Conservation (phyloP, 2,888 invertebrate species). For the Rhingia campestris region DNA sequence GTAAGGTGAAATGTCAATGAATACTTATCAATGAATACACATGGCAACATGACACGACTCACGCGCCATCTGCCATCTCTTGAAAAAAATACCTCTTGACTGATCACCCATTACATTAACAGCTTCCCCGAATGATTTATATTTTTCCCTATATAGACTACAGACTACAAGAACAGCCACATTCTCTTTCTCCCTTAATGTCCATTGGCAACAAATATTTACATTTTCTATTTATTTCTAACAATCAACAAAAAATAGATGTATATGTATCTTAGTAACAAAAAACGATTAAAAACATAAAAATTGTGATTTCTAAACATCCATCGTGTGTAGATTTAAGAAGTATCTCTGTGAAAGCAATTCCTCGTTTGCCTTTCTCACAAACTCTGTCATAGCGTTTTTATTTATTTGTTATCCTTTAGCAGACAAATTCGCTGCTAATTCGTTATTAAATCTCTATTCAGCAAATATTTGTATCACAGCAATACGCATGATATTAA, state of each 20-base stretch:
- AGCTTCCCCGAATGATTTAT: too few species aligned
- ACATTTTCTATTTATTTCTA: background rate
- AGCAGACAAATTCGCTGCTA: background rate
- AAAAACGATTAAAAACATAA: background rate
- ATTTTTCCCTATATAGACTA: too few species aligned
- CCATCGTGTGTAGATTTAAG: background rate
- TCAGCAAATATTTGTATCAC: background rate
- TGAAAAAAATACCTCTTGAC: too few species aligned
- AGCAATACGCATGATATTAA: conserved; percentile 41
- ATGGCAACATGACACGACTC: too few species aligned
- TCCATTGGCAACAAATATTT: background rate
- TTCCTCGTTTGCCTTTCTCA: background rate
- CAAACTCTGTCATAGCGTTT: background rate
- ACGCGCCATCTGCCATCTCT: too few species aligned
- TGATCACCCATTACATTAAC: too few species aligned
- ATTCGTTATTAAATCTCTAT: background rate
- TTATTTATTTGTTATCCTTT: background rate
- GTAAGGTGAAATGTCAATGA: too few species aligned
- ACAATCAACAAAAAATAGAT: background rate
- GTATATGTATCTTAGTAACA: background rate
- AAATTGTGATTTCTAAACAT: conserved; percentile 6
- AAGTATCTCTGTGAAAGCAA: background rate
- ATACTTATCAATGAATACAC: too few species aligned
- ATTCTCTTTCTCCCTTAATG: too few species aligned
- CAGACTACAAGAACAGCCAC: too few species aligned